Conservation (phyloP, 2,888 invertebrate species). For the Hypselothyrea guttata region DNA sequence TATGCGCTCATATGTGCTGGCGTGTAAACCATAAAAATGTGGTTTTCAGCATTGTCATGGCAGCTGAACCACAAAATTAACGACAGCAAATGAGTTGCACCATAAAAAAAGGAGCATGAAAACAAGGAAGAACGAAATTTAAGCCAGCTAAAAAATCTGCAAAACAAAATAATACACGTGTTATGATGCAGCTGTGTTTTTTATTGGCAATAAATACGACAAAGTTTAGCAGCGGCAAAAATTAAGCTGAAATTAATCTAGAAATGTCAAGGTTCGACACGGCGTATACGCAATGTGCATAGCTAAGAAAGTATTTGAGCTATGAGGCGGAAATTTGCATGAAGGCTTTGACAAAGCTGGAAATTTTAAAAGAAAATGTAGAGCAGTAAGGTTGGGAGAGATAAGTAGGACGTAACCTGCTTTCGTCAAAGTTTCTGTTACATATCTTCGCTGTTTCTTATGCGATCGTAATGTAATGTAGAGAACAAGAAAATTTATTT, state of each 20-base stretch:
- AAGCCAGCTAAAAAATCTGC: neutral
- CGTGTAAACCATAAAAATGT: slow-evolving; percentile 19
- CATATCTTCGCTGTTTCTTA: too few species aligned
- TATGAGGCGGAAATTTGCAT: neutral
- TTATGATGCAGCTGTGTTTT: too few species aligned
- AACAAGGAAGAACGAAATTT: neutral
- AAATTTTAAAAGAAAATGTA: too few species aligned
- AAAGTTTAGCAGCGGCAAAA: neutral
- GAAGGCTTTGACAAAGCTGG: too few species aligned
- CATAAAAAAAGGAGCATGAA: slow-evolving; percentile 17
- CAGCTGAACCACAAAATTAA: slow-evolving; percentile 37
- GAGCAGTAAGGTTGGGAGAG: too few species aligned
- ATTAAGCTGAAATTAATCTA: neutral
- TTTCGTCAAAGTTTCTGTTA: too few species aligned
- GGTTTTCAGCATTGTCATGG: slow-evolving; percentile 9
- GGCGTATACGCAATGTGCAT: slow-evolving; percentile 1
- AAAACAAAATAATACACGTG: too few species aligned
- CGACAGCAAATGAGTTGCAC: slow-evolving; percentile 28
- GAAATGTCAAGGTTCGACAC: neutral
- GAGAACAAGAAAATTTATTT: too few species aligned
- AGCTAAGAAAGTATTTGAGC: slow-evolving; percentile 1
- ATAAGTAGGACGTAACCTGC: too few species aligned
- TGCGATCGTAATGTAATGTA: too few species aligned
- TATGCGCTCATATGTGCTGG: slow-evolving; percentile 4
- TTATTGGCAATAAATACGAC: too few species aligned